phyloP scores from a whole-genome alignment of 2,113 vertebrate species.

The Himantopus leucocephalus region DNA sequence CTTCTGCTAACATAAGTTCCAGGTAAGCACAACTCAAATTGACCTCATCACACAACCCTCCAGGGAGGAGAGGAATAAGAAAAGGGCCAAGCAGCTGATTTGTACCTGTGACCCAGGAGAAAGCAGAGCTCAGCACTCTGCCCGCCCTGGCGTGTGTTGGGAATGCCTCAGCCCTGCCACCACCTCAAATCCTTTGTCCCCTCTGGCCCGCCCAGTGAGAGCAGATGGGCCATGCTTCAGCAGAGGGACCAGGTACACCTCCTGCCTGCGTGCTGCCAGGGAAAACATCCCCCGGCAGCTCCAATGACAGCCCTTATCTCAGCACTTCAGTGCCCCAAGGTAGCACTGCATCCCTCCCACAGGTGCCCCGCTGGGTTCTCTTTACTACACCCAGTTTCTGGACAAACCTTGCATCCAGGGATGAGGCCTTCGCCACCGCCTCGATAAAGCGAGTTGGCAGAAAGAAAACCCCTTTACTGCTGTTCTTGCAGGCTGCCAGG shows the following conservation, averaged over 20 bases:
- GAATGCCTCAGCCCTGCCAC: neutral
- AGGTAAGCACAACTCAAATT: slow-evolving; percentile 45
- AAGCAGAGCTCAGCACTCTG: neutral
- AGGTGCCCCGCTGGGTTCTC: neutral
- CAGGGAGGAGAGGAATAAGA: neutral
- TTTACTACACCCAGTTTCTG: neutral
- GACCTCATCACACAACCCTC: slow-evolving; percentile 37
- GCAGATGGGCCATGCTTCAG: rapidly evolving
- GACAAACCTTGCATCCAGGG: neutral
- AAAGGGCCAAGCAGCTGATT: neutral
- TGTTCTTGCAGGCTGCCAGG: neutral
- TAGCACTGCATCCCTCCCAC: neutral
- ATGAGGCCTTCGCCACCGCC: neutral
- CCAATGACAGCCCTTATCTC: neutral
- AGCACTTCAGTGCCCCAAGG: neutral
- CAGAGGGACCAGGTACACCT: neutral
- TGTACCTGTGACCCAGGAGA: neutral
- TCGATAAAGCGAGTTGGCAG: neutral
- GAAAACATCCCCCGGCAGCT: neutral
- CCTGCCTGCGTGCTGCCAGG: neutral
- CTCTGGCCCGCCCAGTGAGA: neutral
- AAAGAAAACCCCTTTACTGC: neutral
- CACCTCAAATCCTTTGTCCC: neutral
- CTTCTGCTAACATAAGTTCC: slow-evolving; percentile 28
- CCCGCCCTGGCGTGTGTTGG: rapidly evolving